Evolutionary conservation across 2,797 vertebrate genomes (phyloP), one percentile per base, ranked within the genome.

Genomic region (Scleropages formosus): DNA sequence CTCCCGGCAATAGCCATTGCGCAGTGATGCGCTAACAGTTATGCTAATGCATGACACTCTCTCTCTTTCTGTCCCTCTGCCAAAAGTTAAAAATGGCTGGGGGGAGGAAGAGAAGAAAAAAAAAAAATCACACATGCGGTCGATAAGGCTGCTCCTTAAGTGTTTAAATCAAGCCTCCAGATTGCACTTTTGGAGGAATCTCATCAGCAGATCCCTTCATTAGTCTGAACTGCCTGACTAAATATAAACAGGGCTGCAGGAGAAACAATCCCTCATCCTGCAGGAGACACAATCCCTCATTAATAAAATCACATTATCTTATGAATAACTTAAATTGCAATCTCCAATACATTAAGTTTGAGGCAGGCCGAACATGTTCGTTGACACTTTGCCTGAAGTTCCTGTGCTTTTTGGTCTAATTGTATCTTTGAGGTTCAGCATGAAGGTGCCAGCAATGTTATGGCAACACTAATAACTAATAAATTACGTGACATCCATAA

Each of bases 311-410:
- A 6, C 64, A 46, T 22, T 39, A 59, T 76, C 39, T 20, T 59
- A 49, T 63, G 62, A 76, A 76, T 70, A 76, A 62, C 62, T 47
- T 46, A 63, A 12, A 27, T 18, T 12, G 22, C 74, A 49, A 47
- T 39, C 65, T 46, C 67, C 44, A 63, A 70, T n/a, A 61, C 62
- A 44, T 8, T 12, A 13, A 20, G 47, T 15, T 49, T 69, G 49
- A 60, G 59, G 62, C 47, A 51, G 59, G 20, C 6, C 47, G 53
- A 53, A 26, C 46, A 63, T 20, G 51, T 77, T 49, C 24, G 51
- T 47, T 26, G 47, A n/a, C 24, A 63, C 24, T 47, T 4, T 26
- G 51, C 15, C 24, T 46, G 66, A 49, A 22, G 67, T 22, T 53
- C 31, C 56, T 24, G 64, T 72, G 75, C 31, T 51, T 67, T n/a